Evolutionary conservation across 2,888 invertebrate genomes (phyloP), one percentile per base, ranked within the genome.

Genomic region (Lampropteryx suffumata): DNA sequence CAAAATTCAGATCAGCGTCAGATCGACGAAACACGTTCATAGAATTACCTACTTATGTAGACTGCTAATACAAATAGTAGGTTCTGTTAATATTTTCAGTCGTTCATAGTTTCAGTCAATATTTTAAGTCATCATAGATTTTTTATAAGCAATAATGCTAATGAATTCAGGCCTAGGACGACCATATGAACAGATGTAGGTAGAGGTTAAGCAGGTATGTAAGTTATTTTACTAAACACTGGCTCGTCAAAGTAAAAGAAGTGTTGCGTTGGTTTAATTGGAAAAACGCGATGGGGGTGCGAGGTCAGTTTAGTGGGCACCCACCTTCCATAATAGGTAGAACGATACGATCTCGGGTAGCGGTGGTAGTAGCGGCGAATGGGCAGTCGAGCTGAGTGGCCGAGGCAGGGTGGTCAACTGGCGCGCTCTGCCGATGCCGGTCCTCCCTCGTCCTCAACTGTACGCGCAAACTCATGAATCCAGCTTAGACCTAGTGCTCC

Each of bases 271-370:
- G 76, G 77, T 80, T 84, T 89, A 86, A 86, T 88, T 87, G 81
- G 80, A 84, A 88, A 88, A 89, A 87, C 86, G 87, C 85, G 85
- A 87, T 81, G 86, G 88, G 89, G 89, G 85, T 83, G 87, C 88
- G 88, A 89, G 89, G 89, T 89, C 89, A 85, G 80, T 77, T 78
- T 79, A 82, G 84, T 80, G 78, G 79, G 79, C 79, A 79, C 77
- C 85, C 85, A 82, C 86, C 86, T 86, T 74, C 84, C 76, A 76
- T 85, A 84, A 82, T 82, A 81, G 78, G 78, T 73, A 69, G 77
- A 69, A 78, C 84, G 89, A 88, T 89, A 88, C 84, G 76, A 88
- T 89, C 89, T 86, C 59, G 24, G 40, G 24, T 24, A 24, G 24
- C 24, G 24, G 24, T 24, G 17, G 2, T 4, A 65, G 62, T 36